Evolutionary conservation across 2,113 vertebrate species (phyloP).

Genomic region (Gracilinanus agilis): DNA sequence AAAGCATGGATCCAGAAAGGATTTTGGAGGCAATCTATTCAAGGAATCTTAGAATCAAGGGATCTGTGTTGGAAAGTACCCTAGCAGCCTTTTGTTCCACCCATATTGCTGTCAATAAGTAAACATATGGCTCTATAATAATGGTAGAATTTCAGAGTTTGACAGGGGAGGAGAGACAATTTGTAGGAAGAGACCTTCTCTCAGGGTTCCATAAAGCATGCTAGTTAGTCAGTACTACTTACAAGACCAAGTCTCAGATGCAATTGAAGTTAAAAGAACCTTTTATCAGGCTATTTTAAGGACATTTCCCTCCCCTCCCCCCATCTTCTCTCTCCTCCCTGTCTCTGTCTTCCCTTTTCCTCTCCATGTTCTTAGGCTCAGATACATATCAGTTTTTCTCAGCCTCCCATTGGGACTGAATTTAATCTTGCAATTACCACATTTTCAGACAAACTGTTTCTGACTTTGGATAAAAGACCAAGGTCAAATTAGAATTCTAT

Average conservation of each 20-base stretch:
- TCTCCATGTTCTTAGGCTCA: not conserved
- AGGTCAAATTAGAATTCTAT: slow-evolving; percentile 69
- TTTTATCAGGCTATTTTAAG: not conserved
- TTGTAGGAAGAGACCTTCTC: not conserved
- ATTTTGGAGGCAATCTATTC: not conserved
- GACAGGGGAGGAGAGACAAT: not conserved
- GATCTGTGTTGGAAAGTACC: not conserved
- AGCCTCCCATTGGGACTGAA: not conserved
- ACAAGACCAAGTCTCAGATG: not conserved
- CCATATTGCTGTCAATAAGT: not conserved
- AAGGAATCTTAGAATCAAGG: not conserved
- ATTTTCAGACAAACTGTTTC: slow-evolving; percentile 40
- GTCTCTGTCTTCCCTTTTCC: fast-evolving
- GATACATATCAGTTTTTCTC: not conserved
- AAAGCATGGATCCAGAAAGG: not conserved
- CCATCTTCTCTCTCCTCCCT: not conserved
- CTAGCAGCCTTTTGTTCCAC: not conserved
- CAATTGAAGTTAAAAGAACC: not conserved
- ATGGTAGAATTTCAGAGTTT: not conserved
- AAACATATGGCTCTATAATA: not conserved
- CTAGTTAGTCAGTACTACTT: not conserved
- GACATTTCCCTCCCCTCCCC: not conserved
- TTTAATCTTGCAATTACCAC: slow-evolving; percentile 43
- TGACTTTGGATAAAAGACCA: slow-evolving; percentile 71
- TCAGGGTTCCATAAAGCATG: not conserved